phyloP scores from a whole-genome alignment of 1,140 invertebrate genomes.

The Camponotus pennsylvanicus region DNA sequence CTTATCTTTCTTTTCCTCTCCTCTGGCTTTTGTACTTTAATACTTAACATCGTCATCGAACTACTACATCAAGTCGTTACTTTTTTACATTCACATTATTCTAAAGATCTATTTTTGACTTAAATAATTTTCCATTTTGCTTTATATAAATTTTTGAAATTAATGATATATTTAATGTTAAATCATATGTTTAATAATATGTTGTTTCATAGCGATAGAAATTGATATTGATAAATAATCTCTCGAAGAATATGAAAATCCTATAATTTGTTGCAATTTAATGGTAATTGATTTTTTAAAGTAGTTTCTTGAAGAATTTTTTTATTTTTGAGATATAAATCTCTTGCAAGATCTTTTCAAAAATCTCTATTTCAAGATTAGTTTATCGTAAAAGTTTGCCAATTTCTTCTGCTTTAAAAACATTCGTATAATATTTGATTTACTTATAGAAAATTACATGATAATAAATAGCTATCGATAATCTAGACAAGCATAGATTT shows the following conservation, averaged over 20 bases:
- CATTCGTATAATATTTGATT: neutral
- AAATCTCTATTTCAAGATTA: neutral
- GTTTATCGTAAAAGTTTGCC: neutral
- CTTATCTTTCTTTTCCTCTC: slow-evolving; percentile 23
- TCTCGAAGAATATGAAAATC: neutral
- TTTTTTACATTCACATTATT: neutral
- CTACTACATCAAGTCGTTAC: neutral
- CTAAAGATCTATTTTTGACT: neutral
- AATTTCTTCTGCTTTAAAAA: neutral
- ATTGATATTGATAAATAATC: neutral
- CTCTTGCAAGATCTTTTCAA: neutral
- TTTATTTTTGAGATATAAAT: neutral
- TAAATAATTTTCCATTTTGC: neutral
- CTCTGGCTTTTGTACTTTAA: slow-evolving; percentile 8
- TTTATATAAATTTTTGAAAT: neutral
- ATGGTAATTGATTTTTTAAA: no score
- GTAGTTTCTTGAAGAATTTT: neutral
- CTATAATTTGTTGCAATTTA: neutral
- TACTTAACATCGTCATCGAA: slow-evolving; percentile 12
- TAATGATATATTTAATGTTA: neutral
- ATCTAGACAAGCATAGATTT: slow-evolving; percentile 52
- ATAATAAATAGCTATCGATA: slow-evolving; percentile 28
- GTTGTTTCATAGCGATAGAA: neutral
- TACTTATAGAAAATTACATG: neutral
- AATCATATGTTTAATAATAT: neutral